Conservation (phyloP, 2,888 invertebrate genomes). For the Drosophila lacicola region DNA sequence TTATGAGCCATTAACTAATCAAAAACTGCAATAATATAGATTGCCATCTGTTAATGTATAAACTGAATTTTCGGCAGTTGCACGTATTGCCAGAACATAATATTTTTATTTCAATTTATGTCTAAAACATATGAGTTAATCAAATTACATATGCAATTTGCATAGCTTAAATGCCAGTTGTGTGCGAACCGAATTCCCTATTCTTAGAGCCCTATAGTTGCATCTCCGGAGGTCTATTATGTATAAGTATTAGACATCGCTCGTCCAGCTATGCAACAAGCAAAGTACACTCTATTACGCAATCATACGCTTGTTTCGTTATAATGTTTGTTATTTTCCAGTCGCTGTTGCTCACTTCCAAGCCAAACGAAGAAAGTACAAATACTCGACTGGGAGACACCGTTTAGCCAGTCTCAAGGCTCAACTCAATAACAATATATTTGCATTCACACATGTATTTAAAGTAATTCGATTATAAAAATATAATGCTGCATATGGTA, state of each 20-base stretch:
- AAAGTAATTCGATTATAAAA: no score
- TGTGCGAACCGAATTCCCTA: neutral
- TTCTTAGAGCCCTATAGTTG: neutral
- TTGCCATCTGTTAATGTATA: neutral
- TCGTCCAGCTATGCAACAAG: conserved; percentile 17
- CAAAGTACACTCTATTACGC: conserved; percentile 55
- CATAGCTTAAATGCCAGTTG: neutral
- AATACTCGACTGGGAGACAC: neutral
- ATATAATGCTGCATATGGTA: no score
- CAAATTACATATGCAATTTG: neutral
- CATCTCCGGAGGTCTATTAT: neutral
- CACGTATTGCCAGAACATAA: neutral
- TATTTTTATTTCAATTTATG: neutral
- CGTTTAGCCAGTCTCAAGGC: neutral
- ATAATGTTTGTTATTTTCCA: conserved; percentile 9
- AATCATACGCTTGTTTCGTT: conserved; percentile 38
- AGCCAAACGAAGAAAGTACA: neutral
- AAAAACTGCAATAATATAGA: neutral
- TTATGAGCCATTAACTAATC: conserved; percentile 12
- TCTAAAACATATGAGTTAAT: neutral
- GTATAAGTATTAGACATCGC: neutral
- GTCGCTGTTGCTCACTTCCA: neutral
- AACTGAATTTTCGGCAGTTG: neutral
- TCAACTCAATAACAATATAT: neutral
- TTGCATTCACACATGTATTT: neutral